Evolutionary conservation across 2,113 vertebrate species (phyloP), one percentile per base, ranked within the genome.

Genomic region (Myocastor coypus): DNA sequence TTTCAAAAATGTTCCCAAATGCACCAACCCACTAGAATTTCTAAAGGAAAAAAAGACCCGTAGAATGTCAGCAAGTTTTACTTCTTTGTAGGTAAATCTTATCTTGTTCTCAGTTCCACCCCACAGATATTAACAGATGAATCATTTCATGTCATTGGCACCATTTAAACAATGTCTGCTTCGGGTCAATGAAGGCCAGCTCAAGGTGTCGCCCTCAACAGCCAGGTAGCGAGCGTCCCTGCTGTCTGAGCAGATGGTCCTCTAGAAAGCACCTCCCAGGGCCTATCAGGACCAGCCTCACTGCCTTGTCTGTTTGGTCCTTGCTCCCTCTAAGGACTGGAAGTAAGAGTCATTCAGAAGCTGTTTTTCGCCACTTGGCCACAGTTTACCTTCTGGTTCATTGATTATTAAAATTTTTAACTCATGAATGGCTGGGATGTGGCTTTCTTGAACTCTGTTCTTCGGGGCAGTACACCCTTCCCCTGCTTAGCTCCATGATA

Each of bases 1-100:
- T 94, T 88, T 95, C 69, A 92, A 92, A 97, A 94, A 52, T 57
- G 34, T 89, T 61, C 55, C 66, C 22, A 73, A 93, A 71, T 59
- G 84, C 8, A 83, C 28, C 11, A 75, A 14, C n/a, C 63, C 16
- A 55, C 73, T 88, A 34, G 46, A 73, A 87, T 66, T 90, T 82
- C 81, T 83, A 83, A 19, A 59, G 22, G 63, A 89, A 89, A 89
- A 19, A 93, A 92, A 9, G 37, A 64, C 30, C 59, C 61, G 46
- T 50, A 96, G 91, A 94, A 68, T 77, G 59, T 57, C 46, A 94
- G 32, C 85, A 80, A 78, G 46, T 78, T 80, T 94, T 28, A 80
- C 75, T 75, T 40, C 61, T 87, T 59, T 20, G 1, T 61, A 85
- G 50, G 26, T 50, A 84, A 83, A 82, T 69, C 50, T 91, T 88